Percentiles rank a stretch among this genome's conserved stretches.
Evolutionary conservation across 1,140 invertebrate genomes (phyloP).

Genomic region (Amyelois transitella): DNA sequence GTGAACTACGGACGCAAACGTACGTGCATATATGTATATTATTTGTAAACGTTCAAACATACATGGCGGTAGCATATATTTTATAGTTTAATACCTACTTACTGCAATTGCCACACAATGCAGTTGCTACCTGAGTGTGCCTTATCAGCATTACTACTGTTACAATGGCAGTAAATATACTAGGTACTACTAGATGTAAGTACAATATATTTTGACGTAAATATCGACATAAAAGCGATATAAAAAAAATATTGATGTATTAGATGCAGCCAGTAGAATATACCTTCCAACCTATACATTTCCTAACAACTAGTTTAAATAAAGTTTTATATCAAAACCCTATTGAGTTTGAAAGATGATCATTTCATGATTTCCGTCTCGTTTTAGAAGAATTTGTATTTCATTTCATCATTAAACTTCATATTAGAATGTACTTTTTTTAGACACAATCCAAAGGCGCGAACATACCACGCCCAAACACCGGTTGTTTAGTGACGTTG

Average conservation of each 20-base stretch:
- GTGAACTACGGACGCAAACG: no score
- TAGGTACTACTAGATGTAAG: no score
- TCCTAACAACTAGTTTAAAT: background rate
- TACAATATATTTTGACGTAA: no score
- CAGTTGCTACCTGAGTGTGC: background rate
- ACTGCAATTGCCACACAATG: background rate
- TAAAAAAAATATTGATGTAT: no score
- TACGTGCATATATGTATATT: background rate
- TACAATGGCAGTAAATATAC: background rate
- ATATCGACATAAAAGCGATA: no score
- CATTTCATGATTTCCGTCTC: no score
- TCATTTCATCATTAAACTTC: no score
- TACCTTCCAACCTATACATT: no score
- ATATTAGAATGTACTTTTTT: no score
- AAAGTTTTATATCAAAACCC: background rate
- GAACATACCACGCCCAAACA: slow-evolving; percentile 56
- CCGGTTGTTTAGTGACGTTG: slow-evolving; percentile 71
- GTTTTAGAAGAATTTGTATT: no score
- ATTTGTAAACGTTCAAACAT: background rate
- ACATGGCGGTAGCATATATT: background rate
- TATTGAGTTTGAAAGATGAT: no score
- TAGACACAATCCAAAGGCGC: slow-evolving; percentile 43
- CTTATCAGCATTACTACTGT: background rate
- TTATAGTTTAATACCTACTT: background rate
- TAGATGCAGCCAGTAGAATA: no score